Evolutionary conservation across 2,888 invertebrate species (phyloP).

Genomic region (Drosophila meridiana): DNA sequence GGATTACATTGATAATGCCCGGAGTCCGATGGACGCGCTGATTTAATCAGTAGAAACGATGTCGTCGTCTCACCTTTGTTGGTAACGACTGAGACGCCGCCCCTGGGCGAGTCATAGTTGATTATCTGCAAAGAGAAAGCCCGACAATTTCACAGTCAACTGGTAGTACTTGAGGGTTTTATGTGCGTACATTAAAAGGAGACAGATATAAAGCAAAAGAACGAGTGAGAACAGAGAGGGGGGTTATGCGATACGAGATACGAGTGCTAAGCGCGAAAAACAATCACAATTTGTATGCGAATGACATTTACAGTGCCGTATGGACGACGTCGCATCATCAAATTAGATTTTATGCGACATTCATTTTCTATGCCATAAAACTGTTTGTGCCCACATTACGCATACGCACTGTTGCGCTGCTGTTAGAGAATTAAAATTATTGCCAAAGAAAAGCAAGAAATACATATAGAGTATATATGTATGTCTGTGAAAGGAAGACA

Average conservation of each 20-base stretch:
- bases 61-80: constrained; percentile 96
- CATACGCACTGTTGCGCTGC: constrained; percentile 77
- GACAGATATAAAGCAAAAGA: constrained; percentile 3
- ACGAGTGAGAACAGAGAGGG: not conserved
- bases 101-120: constrained; percentile 96
- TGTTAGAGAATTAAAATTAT: constrained; percentile 63
- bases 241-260: not conserved
- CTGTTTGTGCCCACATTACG: constrained; percentile 66
- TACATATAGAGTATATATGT: constrained; percentile 3
- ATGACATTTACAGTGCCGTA: constrained; percentile 57
- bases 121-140: constrained; percentile 89
- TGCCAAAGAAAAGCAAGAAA: constrained; percentile 3
- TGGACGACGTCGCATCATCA: constrained; percentile 50
- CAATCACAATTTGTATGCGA: constrained; percentile 64
- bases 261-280: constrained; percentile 20
- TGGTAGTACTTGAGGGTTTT: constrained; percentile 14
- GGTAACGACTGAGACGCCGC: constrained; percentile 95
- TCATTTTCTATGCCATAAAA: constrained; percentile 78
- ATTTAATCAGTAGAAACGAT: constrained; percentile 95
- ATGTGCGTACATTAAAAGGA: constrained; percentile 35
- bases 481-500: constrained; percentile 36
- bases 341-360: constrained; percentile 60
- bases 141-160: constrained; percentile 21
- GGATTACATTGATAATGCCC: constrained; percentile 97
- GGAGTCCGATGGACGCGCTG: constrained; percentile 93